Conservation (phyloP, 1,140 invertebrate genomes). For the Pteromalus puparum region DNA sequence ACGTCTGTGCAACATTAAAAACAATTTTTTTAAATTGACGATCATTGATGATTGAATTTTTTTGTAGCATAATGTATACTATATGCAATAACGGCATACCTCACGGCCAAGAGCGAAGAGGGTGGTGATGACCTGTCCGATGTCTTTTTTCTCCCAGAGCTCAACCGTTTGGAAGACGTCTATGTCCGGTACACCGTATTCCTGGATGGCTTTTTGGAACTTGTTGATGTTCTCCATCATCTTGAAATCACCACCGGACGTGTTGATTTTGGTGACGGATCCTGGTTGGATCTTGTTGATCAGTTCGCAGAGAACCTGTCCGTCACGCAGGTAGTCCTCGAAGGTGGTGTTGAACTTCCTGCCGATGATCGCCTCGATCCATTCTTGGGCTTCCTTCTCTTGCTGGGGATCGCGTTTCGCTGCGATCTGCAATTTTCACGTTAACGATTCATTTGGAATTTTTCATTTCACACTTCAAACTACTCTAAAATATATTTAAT, state of each 20-base stretch:
- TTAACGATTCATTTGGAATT: neutral
- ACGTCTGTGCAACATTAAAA: conserved; percentile 78
- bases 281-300: conserved; percentile 93
- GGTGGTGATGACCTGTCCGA: conserved; percentile 90
- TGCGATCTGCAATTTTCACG: conserved; percentile 79
- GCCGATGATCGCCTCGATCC: conserved; percentile 91
- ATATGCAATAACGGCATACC: conserved; percentile 70
- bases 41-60: neutral
- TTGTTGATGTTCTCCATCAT: conserved; percentile 95
- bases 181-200: conserved; percentile 92
- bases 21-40: neutral
- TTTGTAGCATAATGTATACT: neutral
- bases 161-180: conserved; percentile 97
- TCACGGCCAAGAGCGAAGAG: conserved; percentile 92
- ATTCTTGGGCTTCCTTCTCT: conserved; percentile 89
- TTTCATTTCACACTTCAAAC: neutral
- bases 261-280: conserved; percentile 89
- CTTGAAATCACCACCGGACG: conserved; percentile 91
- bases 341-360: conserved; percentile 84
- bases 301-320: conserved; percentile 86
- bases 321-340: conserved; percentile 89
- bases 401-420: conserved; percentile 89
- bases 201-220: conserved; percentile 91
- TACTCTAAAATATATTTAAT: no score
- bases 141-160: conserved; percentile 94